phyloP scores from a whole-genome alignment of 2,797 vertebrate species.

The Danio choprae region DNA sequence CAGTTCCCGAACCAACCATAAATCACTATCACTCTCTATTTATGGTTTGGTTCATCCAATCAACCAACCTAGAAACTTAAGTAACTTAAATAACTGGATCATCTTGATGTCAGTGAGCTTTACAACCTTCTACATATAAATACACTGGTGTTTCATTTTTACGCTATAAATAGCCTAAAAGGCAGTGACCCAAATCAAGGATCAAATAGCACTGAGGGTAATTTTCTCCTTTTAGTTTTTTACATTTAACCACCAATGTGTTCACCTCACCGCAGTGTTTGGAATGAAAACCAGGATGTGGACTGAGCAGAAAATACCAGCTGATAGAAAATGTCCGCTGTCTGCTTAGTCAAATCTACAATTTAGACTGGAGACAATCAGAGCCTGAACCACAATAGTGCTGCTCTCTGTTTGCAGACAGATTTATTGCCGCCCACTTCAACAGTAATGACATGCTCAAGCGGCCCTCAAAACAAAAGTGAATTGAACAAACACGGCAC shows the following conservation, averaged over 20 bases:
- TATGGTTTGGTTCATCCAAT: not conserved
- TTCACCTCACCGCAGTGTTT: constrained; percentile 18
- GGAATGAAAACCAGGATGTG: constrained; percentile 25
- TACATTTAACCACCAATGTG: not conserved
- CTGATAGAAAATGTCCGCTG: constrained; percentile 1
- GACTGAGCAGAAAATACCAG: constrained; percentile 16
- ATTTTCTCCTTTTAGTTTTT: not conserved
- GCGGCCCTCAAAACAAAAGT: not conserved
- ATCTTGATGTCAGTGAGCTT: not conserved
- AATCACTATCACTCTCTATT: too few relatives aligned
- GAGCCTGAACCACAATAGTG: not conserved
- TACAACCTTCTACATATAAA: not conserved
- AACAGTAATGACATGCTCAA: constrained; percentile 13
- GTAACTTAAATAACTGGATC: not conserved
- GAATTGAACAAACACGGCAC: not conserved
- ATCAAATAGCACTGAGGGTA: constrained; percentile 11
- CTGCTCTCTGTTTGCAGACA: constrained; percentile 3
- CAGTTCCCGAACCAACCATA: not conserved
- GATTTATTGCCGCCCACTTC: constrained; percentile 15
- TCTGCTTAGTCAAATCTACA: not conserved
- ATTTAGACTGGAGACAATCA: not conserved
- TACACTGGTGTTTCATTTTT: not conserved
- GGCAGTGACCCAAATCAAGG: not conserved
- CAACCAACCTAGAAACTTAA: not conserved
- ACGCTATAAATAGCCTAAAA: not conserved